These are phyloP conservation scores for Metopia argyrocephala DNA, from an alignment of 2,888 invertebrate genomes.

Conservation along the genomic window DNA sequence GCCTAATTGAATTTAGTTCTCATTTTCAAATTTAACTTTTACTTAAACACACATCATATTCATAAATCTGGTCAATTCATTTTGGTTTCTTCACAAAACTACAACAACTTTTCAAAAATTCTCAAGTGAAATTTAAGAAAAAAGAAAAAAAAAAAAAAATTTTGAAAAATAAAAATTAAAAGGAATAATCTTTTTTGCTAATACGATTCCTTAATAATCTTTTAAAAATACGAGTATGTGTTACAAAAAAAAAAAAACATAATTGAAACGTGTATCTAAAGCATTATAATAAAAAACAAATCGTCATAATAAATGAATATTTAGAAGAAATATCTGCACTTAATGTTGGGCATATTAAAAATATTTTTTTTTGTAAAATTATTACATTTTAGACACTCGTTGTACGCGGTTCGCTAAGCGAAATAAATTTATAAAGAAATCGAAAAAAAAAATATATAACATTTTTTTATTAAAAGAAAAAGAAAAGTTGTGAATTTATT, in stretches of 20 bases:
- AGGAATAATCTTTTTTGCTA: slow-evolving; percentile 61
- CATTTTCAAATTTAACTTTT: slow-evolving; percentile 64
- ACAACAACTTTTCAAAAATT: slow-evolving; percentile 31
- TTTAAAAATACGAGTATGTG: too few species aligned
- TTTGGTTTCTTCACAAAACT: slow-evolving; percentile 32
- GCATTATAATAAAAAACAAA: neutral
- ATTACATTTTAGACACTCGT: slow-evolving; percentile 36
- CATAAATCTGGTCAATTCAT: slow-evolving; percentile 48
- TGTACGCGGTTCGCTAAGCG: slow-evolving; percentile 21
- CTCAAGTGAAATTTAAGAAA: neutral
- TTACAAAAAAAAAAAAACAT: too few species aligned
- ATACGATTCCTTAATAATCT: too few species aligned
- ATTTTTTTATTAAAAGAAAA: neutral
- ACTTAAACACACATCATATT: slow-evolving; percentile 50
- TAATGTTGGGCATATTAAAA: neutral
- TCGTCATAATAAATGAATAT: neutral
- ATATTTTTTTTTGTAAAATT: slow-evolving; percentile 25
- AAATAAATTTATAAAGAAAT: slow-evolving; percentile 35
- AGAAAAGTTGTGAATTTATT: slow-evolving; percentile 7
- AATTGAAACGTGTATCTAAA: slow-evolving; percentile 15
- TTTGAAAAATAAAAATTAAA: neutral
- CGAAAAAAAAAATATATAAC: slow-evolving; percentile 14
- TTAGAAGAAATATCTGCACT: neutral
- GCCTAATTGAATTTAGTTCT: slow-evolving; percentile 66
- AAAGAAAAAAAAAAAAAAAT: neutral